These are phyloP conservation scores for Nezara viridula DNA, from an alignment of 2,888 invertebrate genomes.

Conservation along the genomic window DNA sequence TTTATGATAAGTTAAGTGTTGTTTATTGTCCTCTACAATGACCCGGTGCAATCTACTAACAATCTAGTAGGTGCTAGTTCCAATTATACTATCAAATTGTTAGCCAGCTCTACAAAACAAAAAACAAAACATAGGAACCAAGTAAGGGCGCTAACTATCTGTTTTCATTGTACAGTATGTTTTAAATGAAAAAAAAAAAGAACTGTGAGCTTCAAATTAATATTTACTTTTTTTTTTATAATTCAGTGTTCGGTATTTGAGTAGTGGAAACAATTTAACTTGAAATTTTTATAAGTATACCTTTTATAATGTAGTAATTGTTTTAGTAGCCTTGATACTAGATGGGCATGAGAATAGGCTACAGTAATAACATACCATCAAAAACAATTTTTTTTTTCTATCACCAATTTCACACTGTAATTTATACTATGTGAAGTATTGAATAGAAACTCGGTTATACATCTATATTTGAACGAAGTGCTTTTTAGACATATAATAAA, in stretches of 20 bases:
- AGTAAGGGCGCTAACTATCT: not conserved
- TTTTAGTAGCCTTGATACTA: not conserved
- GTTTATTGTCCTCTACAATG: not conserved
- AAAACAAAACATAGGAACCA: not conserved
- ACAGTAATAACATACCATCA: not conserved
- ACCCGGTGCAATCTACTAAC: not conserved
- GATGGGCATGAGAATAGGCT: not conserved
- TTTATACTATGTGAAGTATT: no score
- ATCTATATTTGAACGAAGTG: no score
- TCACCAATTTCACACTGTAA: not conserved
- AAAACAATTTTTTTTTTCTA: not conserved
- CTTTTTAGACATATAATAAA: no score
- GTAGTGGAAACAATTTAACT: not conserved
- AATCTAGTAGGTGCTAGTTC: not conserved
- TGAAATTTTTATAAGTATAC: not conserved
- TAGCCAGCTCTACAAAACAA: not conserved
- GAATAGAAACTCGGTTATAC: no score
- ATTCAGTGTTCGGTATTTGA: not conserved
- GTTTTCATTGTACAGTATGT: not conserved
- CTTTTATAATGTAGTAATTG: not conserved
- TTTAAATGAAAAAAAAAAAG: not conserved
- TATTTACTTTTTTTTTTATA: not conserved
- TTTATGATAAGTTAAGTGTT: constrained; percentile 37
- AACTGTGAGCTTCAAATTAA: not conserved
- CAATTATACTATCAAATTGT: constrained; percentile 18